Conservation (phyloP, 2,797 vertebrate species). For the Acestrorhynchus altus region DNA sequence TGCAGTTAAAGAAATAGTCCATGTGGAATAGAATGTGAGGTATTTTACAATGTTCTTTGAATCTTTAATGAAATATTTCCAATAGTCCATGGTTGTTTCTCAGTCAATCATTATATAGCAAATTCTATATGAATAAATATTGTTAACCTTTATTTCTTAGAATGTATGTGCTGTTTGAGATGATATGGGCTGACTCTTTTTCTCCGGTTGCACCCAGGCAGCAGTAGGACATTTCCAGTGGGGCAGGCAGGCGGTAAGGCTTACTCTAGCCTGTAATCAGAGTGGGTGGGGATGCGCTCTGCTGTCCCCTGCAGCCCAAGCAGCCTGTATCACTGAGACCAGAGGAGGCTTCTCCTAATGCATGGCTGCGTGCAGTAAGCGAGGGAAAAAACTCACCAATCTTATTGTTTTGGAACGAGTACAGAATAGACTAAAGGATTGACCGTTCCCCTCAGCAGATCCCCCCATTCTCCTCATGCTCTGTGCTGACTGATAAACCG, state of each 20-base stretch:
- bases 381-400: slow-evolving; percentile 33
- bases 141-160: neutral
- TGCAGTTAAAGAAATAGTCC: too few relatives aligned
- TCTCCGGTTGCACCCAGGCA: slow-evolving; percentile 62
- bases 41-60: neutral
- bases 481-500: slow-evolving; percentile 56
- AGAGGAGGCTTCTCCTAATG: slow-evolving; percentile 48
- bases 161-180: neutral
- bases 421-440: slow-evolving; percentile 50
- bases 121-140: neutral
- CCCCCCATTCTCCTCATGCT: slow-evolving; percentile 40
- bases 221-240: slow-evolving; percentile 69
- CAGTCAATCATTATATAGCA: neutral
- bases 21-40: neutral
- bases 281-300: slow-evolving; percentile 44
- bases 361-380: slow-evolving; percentile 52
- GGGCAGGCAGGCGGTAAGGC: slow-evolving; percentile 63
- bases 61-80: neutral
- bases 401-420: slow-evolving; percentile 49
- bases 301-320: slow-evolving; percentile 61
- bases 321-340: slow-evolving; percentile 61
- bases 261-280: slow-evolving; percentile 69
- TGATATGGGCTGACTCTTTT: neutral
- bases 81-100: neutral
- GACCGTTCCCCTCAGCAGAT: slow-evolving; percentile 45